phyloP scores from a whole-genome alignment of 64 coral and sea anemone species.

The Cladopsammia gracilis region DNA sequence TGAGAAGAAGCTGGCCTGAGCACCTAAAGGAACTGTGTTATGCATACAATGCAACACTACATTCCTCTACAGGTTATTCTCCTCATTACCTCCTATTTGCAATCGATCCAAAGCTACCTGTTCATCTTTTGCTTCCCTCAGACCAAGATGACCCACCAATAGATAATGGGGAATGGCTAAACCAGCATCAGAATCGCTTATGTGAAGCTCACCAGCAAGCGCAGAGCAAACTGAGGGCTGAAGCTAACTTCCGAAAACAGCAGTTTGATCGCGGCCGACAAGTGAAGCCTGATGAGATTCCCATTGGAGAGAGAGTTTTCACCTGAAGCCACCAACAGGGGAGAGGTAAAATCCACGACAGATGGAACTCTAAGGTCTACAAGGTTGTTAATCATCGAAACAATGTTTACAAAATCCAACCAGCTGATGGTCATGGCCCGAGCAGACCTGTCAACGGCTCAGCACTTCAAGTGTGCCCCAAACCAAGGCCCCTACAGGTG shows the following conservation, averaged over 20 bases:
- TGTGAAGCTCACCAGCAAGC: conserved; percentile 28
- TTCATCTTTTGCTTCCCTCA: conserved; percentile 5
- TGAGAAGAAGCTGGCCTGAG: conserved; percentile 33
- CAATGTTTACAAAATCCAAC: conserved; percentile 67
- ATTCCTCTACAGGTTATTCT: conserved; percentile 54
- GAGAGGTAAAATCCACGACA: conserved; percentile 66
- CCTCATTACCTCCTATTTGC: conserved; percentile 61
- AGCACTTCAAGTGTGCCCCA: conserved; percentile 67
- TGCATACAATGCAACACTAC: conserved; percentile 52
- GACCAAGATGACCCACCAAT: neutral
- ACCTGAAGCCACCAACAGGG: conserved; percentile 13
- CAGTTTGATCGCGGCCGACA: conserved; percentile 32
- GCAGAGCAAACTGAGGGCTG: conserved; percentile 4
- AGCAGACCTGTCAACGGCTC: conserved; percentile 43
- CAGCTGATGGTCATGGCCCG: conserved; percentile 46
- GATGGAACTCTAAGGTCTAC: conserved; percentile 48
- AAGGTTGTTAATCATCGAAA: conserved; percentile 55
- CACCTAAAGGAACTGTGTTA: conserved; percentile 10
- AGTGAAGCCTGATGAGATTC: neutral
- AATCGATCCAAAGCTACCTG: neutral
- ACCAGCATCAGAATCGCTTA: conserved; percentile 38
- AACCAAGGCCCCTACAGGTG: neutral
- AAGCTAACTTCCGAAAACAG: conserved; percentile 23
- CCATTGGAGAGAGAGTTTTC: conserved; percentile 35
- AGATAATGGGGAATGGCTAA: conserved; percentile 15